phyloP scores from a whole-genome alignment of 2,113 vertebrate species.

The Chrysochloris asiatica region DNA sequence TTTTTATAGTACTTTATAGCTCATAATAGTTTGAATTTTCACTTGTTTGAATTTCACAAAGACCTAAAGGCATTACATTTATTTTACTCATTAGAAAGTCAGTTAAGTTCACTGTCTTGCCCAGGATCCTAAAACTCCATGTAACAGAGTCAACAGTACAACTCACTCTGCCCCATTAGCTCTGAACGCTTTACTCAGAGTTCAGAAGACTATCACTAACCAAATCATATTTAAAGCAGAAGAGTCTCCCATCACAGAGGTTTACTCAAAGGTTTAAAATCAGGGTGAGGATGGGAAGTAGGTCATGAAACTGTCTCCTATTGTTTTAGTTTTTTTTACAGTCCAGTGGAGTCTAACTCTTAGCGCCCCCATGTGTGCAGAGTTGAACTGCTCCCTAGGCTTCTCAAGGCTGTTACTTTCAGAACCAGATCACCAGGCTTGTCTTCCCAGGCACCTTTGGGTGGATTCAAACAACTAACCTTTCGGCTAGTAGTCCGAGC shows the following conservation, averaged over 20 bases:
- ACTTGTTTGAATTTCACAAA: not conserved
- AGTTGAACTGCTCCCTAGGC: not conserved
- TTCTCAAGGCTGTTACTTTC: not conserved
- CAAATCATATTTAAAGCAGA: not conserved
- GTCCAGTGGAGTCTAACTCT: not conserved
- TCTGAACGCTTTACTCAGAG: not conserved
- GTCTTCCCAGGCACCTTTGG: not conserved
- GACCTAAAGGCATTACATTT: not conserved
- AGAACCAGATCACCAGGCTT: not conserved
- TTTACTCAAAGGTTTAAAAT: not conserved
- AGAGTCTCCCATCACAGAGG: not conserved
- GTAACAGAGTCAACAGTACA: not conserved
- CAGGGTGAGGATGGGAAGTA: not conserved
- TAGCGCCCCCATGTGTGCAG: not conserved
- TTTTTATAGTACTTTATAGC: not conserved
- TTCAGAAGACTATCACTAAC: not conserved
- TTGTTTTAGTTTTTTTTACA: not conserved
- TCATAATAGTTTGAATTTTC: not conserved
- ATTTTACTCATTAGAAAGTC: not conserved
- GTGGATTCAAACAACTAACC: not conserved
- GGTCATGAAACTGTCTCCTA: not conserved
- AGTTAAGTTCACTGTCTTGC: not conserved
- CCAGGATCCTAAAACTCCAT: not conserved
- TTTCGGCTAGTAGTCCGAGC: not conserved
- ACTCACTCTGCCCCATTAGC: not conserved